Percentiles rank a stretch among this genome's conserved stretches.
These are phyloP conservation scores for Meriones psammophilus DNA, from an alignment of 2,797 vertebrate species.

Conservation along the genomic window DNA sequence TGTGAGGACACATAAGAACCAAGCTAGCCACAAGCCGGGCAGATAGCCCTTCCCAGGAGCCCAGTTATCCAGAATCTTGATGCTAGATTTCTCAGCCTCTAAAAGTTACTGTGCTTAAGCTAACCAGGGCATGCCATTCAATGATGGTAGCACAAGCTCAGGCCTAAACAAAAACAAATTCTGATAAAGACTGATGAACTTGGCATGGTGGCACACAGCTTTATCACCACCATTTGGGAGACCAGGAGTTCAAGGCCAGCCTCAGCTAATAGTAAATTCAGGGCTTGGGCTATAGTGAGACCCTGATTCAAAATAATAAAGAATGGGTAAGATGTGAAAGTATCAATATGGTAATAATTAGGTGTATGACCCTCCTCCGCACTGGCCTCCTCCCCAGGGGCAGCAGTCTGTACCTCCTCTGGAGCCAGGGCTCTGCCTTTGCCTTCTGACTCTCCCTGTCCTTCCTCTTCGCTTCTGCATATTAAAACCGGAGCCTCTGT, in stretches of 20 bases:
- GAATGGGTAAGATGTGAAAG: neutral
- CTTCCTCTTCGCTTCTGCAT: conserved; percentile 88
- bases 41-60: neutral
- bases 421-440: conserved; percentile 68
- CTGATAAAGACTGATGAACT: neutral
- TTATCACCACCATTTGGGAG: neutral
- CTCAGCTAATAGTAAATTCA: neutral
- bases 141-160: neutral
- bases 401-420: conserved; percentile 83
- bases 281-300: neutral
- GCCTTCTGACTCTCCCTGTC: conserved; percentile 85
- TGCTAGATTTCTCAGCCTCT: neutral
- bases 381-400: neutral
- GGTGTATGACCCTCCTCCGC: neutral
- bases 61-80: neutral
- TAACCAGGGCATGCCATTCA: neutral
- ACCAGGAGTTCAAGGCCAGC: neutral
- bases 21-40: neutral
- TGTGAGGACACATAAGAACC: neutral
- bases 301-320: neutral
- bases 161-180: neutral
- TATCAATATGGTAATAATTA: neutral
- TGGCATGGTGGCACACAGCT: neutral
- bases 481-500: neutral
- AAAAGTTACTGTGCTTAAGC: neutral